Conservation (phyloP, 2,888 invertebrate genomes). For the Drosophila greeni region DNA sequence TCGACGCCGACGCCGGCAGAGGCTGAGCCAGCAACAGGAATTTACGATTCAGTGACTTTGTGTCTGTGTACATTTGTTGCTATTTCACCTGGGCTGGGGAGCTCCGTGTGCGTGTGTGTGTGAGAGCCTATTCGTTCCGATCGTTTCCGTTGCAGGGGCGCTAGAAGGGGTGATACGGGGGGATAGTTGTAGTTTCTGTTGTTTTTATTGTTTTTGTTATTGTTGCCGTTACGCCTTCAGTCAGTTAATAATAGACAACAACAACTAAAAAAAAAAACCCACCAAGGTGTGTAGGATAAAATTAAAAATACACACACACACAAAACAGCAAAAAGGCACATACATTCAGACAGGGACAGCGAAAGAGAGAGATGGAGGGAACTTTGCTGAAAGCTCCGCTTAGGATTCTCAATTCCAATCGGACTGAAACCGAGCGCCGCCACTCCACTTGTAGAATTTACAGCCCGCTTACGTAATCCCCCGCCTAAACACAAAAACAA, state of each 20-base stretch:
- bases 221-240: constrained; percentile 52
- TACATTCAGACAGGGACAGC: constrained; percentile 34
- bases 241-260: constrained; percentile 54
- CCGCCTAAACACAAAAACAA: constrained; percentile 38
- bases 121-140: constrained; percentile 62
- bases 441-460: constrained; percentile 66
- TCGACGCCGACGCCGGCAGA: constrained; percentile 32
- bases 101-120: constrained; percentile 44
- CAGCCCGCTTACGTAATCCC: constrained; percentile 69
- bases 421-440: constrained; percentile 33
- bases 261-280: constrained; percentile 37
- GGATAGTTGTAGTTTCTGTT: constrained; percentile 15
- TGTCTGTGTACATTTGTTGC: constrained; percentile 48
- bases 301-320: constrained; percentile 40
- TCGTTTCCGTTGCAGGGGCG: constrained; percentile 65
- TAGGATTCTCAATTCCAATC: constrained; percentile 58
- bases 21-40: constrained; percentile 71
- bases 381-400: constrained; percentile 35
- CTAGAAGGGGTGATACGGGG: constrained; percentile 33
- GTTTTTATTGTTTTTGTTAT: constrained; percentile 29
- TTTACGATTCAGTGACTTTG: constrained; percentile 74
- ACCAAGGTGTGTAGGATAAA: constrained; percentile 59
- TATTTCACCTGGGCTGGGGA: constrained; percentile 68
- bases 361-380: constrained; percentile 9
- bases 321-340: constrained; percentile 33